Evolutionary conservation across 1,140 invertebrate genomes (phyloP), one percentile per base, ranked within the genome.

Genomic region (Calycopis cecrops): DNA sequence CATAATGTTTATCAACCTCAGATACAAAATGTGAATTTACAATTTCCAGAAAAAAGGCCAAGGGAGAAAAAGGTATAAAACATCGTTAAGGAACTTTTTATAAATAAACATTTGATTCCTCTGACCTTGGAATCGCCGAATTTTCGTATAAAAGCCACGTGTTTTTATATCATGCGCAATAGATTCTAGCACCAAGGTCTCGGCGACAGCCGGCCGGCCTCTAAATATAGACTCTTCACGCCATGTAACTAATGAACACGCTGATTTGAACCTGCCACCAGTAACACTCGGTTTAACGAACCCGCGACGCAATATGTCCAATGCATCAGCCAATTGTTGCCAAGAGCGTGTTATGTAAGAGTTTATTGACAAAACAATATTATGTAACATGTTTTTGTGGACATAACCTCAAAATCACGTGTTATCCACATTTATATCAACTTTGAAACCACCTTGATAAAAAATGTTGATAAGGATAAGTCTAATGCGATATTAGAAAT

Each of bases 271-370:
- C 40, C 16, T 44, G 40, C 17, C 40, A 16, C 40, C 12, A 16
- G 40, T 17, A 9, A 40, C 1, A 44, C 14, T 16, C 9, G 14
- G 52, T 21, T 53, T 33, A 53, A 47, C 14, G 51, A 53, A 44
- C 37, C n/a, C 8, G 9, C 28, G n/a, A 33, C 10, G 18, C 40
- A 48, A 28, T 21, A 48, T 35, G 6, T 28, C 2, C 21, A 28
- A 28, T 28, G 6, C 3, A 37, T 37, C n/a, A 12, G 9, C 40
- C 9, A 12, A 0, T 12, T 16, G 40, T 35, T 48, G 52, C 28
- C 53, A 56, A 44, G 50, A 47, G 44, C 2, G 50, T 48, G 12
- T 64, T 61, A 61, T 47, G 33, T 61, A 61, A 63, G 54, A 16
- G 18, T 63, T 60, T 57, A 52, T 63, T 50, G 53, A 49, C 54